Conservation (phyloP, 2,888 invertebrate genomes). For the Synanthedon formicaeformis region DNA sequence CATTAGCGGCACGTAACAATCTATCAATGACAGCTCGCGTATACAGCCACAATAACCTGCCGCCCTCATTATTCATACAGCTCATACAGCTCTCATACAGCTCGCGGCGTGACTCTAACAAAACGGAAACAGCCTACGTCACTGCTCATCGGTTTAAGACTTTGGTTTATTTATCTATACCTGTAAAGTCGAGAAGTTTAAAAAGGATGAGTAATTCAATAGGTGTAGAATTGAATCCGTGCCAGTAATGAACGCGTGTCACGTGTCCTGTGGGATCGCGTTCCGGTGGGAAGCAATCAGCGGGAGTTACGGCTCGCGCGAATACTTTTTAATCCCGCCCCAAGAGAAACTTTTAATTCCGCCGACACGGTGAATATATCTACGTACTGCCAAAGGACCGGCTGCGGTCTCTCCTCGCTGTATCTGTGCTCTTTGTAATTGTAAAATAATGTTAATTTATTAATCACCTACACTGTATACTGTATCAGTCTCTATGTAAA, state of each 20-base stretch:
- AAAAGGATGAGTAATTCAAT: no score
- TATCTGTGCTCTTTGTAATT: no score
- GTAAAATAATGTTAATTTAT: no score
- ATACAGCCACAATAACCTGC: conserved; percentile 1
- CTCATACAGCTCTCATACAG: neutral
- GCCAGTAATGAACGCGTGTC: neutral
- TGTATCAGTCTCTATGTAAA: no score
- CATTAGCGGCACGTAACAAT: conserved; percentile 3
- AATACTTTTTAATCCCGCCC: conserved; percentile 24
- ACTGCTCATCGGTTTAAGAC: neutral
- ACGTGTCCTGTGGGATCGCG: neutral
- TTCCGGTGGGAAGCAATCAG: conserved; percentile 12
- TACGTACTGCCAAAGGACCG: conserved; percentile 1
- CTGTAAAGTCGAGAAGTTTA: no score
- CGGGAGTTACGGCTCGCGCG: conserved; percentile 12
- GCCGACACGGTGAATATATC: conserved; percentile 8
- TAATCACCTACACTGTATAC: no score
- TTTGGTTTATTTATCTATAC: no score
- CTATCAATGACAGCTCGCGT: conserved; percentile 1
- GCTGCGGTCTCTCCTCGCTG: no score
- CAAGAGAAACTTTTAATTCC: conserved; percentile 30
- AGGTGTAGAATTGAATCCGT: neutral
- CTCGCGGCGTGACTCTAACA: neutral
- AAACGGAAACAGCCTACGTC: neutral
- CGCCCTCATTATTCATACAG: neutral